Evolutionary conservation across 2,888 invertebrate genomes (phyloP).

Genomic region (Lysandra bellargus): DNA sequence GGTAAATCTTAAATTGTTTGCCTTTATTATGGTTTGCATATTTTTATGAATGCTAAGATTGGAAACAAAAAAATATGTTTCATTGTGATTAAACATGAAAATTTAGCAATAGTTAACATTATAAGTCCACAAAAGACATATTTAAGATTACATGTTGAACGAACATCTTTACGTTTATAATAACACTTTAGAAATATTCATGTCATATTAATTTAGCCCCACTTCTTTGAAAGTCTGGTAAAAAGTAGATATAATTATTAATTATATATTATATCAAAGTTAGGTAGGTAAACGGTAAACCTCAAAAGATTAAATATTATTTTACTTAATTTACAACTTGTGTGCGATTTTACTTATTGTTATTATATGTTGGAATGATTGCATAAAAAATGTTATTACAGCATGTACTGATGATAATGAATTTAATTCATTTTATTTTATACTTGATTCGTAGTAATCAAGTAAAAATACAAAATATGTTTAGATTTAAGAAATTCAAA

Average conservation of each 20-base stretch:
- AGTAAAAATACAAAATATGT: background rate
- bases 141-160: background rate
- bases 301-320: background rate
- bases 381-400: background rate
- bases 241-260: background rate
- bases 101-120: background rate
- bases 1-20: background rate
- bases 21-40: background rate
- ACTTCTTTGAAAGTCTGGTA: background rate
- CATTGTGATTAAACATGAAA: too few species aligned
- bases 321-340: background rate
- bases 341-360: background rate
- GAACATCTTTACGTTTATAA: background rate
- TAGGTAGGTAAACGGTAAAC: conserved; percentile 15
- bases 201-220: background rate
- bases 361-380: background rate
- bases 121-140: background rate
- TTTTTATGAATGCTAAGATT: background rate
- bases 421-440: background rate
- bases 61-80: background rate
- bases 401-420: background rate
- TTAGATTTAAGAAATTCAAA: background rate
- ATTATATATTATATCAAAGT: conserved; percentile 3
- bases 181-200: background rate
- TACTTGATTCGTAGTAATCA: background rate